Evolutionary conservation across 2,113 vertebrate genomes (phyloP).

Genomic region (Bostrychus sinensis): DNA sequence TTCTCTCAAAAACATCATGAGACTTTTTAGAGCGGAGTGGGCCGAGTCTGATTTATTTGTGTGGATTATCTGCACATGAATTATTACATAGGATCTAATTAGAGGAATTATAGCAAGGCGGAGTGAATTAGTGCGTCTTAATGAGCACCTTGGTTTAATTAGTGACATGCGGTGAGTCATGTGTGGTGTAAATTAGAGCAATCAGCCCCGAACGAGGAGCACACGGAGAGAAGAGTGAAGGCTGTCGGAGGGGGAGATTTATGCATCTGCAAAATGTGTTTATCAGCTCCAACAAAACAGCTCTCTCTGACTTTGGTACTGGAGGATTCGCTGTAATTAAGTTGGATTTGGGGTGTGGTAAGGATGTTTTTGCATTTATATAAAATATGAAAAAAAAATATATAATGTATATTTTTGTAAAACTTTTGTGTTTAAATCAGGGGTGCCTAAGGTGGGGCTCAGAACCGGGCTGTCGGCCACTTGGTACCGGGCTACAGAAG

Average conservation of each 20-base stretch:
- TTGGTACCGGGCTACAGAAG: no score
- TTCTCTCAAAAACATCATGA: not conserved
- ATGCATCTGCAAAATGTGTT: not conserved
- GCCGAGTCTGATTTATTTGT: slow-evolving; percentile 26
- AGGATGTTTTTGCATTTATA: no score
- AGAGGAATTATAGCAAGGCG: slow-evolving; percentile 2
- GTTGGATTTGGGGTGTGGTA: no score
- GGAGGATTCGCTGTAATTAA: no score
- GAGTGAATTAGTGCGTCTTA: slow-evolving; percentile 20
- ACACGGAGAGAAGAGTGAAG: slow-evolving; percentile 3
- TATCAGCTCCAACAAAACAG: not conserved
- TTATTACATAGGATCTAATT: slow-evolving; percentile 24
- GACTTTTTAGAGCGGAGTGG: not conserved
- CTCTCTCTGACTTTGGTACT: not conserved
- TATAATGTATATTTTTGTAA: no score
- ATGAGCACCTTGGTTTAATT: slow-evolving; percentile 16
- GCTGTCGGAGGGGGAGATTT: not conserved
- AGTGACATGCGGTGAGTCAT: slow-evolving; percentile 11
- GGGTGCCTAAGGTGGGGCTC: no score
- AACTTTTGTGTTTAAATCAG: no score
- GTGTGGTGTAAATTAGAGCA: not conserved
- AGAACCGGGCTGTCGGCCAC: no score
- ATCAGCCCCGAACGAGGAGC: slow-evolving; percentile 7
- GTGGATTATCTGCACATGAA: slow-evolving; percentile 31
- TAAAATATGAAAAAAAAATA: no score